A percentile compares a stretch with the other conserved stretches of the same genome.
phyloP scores from a whole-genome alignment of 2,888 invertebrate genomes.

The Dasysyrphus albostriatus region DNA sequence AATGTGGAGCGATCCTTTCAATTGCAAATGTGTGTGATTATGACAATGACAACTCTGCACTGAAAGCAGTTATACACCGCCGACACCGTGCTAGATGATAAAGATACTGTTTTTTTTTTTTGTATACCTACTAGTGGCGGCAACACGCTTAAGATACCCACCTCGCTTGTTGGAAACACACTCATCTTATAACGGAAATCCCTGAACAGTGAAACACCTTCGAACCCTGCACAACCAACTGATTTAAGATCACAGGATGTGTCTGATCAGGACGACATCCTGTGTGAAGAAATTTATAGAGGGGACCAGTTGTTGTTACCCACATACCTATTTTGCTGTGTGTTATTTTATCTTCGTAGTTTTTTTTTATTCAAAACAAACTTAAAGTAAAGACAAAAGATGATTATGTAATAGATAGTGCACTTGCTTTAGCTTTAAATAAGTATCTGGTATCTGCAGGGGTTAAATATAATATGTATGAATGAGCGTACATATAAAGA shows the following conservation, averaged over 20 bases:
- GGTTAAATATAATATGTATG: background rate
- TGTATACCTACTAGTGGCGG: background rate
- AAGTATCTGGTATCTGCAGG: background rate
- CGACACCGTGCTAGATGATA: constrained; percentile 4
- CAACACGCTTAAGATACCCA: constrained; percentile 26
- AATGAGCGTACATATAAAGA: background rate
- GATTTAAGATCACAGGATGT: constrained; percentile 57
- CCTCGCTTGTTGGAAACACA: background rate
- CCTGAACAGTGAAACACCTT: constrained; percentile 26
- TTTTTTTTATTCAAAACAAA: constrained; percentile 6
- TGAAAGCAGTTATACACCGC: constrained; percentile 39
- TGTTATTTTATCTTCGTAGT: background rate
- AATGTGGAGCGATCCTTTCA: constrained; percentile 75
- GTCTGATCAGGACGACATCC: constrained; percentile 58
- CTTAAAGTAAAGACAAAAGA: constrained; percentile 27
- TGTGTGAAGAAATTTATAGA: constrained; percentile 25
- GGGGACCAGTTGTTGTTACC: background rate
- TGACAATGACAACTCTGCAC: constrained; percentile 56
- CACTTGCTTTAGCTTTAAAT: constrained; percentile 12
- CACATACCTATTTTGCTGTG: background rate
- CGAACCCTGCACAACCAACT: constrained; percentile 11
- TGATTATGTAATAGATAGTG: constrained; percentile 15
- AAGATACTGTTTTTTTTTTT: background rate
- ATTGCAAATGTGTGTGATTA: constrained; percentile 60
- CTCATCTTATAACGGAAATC: constrained; percentile 36